Evolutionary conservation across 2,113 vertebrate species (phyloP), one percentile per base, ranked within the genome.

Genomic region (Mesembrinibis cayennensis): DNA sequence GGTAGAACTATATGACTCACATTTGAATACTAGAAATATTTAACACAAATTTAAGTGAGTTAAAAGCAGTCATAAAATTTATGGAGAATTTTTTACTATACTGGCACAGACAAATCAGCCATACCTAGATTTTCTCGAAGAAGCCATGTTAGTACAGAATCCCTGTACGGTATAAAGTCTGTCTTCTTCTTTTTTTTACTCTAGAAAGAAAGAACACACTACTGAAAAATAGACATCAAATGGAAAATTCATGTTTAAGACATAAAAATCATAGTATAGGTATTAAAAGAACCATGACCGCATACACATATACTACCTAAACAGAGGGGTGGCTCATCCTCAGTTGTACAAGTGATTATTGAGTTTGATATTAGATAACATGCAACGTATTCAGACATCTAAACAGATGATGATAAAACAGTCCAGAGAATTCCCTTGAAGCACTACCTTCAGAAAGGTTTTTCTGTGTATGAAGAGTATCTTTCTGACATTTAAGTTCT

Each of bases 131-230:
- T 99, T 96, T 99, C 99, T 96, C 99, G 98, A 88, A 99, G 98
- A n/a, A 99, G 98, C 99, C 99, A 99, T 2, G 99, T 99, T 80
- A 99, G 98, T 53, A 99, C 99, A 77, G 99, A 99, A 98, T 99
- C 99, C 95, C 99, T 98, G 96, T 99, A 99, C 0, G 99, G 99
- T 97, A 99, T 99, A 95, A 99, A 99, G 97, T 99, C 99, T 1
- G 98, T 98, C 98, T 99, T 99, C 98, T 99, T 99, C 98, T 99
- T 99, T 92, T 99, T 99, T 97, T 99, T 99, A 98, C 99, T 99
- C 99, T 99, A 96, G 71, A 96, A 91, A 98, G 93, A 95, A 71
- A 90, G 67, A 91, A 15, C 6, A 85, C 21, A 61, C 2, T 29
- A 82, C 16, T 77, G 50, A 94, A 67, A 66, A 87, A 27, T 1